A percentile compares a stretch with the other conserved stretches of the same genome.
Conservation (phyloP, 1,140 invertebrate species). For the Triops cancriformis region DNA sequence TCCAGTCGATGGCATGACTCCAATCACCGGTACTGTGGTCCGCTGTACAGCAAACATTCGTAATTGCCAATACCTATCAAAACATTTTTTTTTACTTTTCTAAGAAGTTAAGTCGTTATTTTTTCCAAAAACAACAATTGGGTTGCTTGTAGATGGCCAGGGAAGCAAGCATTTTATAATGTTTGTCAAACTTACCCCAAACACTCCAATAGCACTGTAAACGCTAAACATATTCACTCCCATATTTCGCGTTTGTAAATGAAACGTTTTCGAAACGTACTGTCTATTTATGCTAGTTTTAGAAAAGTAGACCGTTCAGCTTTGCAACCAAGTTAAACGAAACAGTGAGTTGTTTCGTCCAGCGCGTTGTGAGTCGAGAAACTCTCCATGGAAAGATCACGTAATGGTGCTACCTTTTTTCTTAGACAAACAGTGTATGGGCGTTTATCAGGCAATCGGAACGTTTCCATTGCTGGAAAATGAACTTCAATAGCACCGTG, state of each 20-base stretch:
- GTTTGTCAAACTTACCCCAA: neutral
- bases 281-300: neutral
- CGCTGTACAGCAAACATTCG: neutral
- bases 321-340: neutral
- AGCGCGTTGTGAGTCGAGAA: neutral
- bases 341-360: neutral
- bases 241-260: neutral
- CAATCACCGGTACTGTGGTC: neutral
- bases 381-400: neutral
- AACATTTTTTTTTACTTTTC: too few relatives aligned
- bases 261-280: neutral
- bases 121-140: too few relatives aligned
- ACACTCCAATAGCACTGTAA: neutral
- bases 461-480: neutral
- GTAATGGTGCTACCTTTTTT: constrained; percentile 1
- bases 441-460: neutral
- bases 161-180: neutral
- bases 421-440: neutral
- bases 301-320: neutral
- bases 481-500: neutral
- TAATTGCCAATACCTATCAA: neutral
- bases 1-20: neutral
- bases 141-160: neutral
- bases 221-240: neutral
- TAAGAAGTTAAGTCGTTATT: too few relatives aligned